A percentile compares a stretch with the other conserved stretches of the same genome.
Evolutionary conservation across 2,113 vertebrate genomes (phyloP).

Genomic region (Sterrhoptilus dennistouni): DNA sequence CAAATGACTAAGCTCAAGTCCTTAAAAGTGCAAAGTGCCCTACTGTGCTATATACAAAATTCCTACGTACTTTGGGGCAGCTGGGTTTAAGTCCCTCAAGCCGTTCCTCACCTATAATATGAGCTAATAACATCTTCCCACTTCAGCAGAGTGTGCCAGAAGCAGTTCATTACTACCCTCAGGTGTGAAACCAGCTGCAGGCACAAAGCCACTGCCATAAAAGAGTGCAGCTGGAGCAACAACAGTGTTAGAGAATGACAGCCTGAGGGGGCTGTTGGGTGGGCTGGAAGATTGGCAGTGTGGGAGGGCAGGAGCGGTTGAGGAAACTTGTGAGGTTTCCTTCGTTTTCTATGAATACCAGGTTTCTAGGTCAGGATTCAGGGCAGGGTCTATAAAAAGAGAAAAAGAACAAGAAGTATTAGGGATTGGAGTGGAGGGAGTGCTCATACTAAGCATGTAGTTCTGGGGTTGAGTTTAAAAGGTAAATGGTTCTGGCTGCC

Average conservation of each 20-base stretch:
- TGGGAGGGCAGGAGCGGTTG: neutral
- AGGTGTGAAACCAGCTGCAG: conserved; percentile 6
- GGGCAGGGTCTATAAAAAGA: neutral
- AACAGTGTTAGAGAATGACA: neutral
- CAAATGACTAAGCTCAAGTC: neutral
- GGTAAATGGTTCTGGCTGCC: neutral
- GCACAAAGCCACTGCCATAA: neutral
- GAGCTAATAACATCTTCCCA: neutral
- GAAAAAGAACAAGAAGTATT: neutral
- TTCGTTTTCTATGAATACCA: neutral
- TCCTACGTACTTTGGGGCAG: neutral
- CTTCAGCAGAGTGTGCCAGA: neutral
- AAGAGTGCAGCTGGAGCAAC: neutral
- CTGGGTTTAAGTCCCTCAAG: neutral
- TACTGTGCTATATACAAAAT: neutral
- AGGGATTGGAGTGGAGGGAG: neutral
- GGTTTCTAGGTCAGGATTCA: neutral
- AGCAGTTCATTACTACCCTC: conserved; percentile 24
- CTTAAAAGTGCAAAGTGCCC: neutral
- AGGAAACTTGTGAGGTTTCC: neutral
- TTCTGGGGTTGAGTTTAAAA: neutral
- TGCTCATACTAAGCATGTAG: neutral
- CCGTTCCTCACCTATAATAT: neutral
- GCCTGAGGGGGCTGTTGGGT: too few species aligned
- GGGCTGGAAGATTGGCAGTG: neutral